Evolutionary conservation across 2,797 vertebrate genomes (phyloP).

Genomic region (Chelonia mydas): DNA sequence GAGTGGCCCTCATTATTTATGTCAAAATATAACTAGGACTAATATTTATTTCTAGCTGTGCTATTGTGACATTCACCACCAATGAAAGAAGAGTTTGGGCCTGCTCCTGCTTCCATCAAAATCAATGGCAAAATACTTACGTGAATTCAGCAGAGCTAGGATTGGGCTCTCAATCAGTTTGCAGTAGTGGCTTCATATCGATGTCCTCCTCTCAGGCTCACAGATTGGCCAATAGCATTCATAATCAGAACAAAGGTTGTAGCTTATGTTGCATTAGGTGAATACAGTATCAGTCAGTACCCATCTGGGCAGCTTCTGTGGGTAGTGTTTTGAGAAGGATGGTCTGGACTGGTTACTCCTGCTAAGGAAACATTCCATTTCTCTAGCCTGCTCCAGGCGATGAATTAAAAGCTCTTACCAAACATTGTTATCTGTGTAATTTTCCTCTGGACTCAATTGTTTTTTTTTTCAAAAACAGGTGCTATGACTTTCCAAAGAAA

Average conservation of each 20-base stretch:
- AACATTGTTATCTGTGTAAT: not conserved
- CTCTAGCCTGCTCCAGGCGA: not conserved
- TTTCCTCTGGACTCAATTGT: not conserved
- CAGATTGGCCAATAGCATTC: constrained; percentile 24
- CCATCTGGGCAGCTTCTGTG: not conserved
- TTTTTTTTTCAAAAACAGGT: constrained; percentile 28
- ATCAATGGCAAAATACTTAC: constrained; percentile 1
- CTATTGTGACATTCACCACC: not conserved
- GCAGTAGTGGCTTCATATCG: constrained; percentile 21
- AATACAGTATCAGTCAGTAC: not conserved
- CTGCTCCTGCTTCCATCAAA: not conserved
- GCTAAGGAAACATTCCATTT: constrained; percentile 9
- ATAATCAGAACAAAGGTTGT: constrained; percentile 2
- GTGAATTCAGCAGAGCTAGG: not conserved
- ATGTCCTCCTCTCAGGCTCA: constrained; percentile 4
- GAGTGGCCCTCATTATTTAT: not conserved
- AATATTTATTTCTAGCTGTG: not conserved
- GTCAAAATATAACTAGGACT: not conserved
- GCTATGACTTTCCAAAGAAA: not conserved
- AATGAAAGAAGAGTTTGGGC: not conserved
- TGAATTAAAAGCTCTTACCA: constrained; percentile 32
- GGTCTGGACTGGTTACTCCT: not conserved
- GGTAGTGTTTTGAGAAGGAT: not conserved
- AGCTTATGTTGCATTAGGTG: not conserved
- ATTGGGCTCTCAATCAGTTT: constrained; percentile 28